Base-by-base conservation (phyloP, 2,113 vertebrate genomes). In the Platycercus adscitus region DNA sequence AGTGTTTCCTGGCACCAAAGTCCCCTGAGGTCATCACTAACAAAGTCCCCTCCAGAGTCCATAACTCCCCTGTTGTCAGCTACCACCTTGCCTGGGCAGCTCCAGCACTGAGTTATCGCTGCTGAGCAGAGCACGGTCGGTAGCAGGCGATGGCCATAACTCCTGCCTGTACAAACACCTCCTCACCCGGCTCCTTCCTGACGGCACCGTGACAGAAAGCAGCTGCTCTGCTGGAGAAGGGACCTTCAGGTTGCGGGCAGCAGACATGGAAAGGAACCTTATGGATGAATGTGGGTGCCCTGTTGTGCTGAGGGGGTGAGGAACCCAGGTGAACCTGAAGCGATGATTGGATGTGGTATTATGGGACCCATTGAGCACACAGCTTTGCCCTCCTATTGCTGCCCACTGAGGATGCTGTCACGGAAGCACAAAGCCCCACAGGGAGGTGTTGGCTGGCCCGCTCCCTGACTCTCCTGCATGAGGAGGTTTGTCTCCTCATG, bases 151-250 rank as follows among this genome's bases (percentile, higher is more conserved):
- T 28, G 69, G 70, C 81, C 2, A 3, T 28, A 56, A 18, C 61
- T 88, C 53, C 66, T 81, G 55, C 69, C 58, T 19, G 5, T 35
- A n/a, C 24, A 78, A 95, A 86, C 86, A 20, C 39, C 87, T 72
- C 76, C 50, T 50, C 8, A 0, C 16, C 64, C 0, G 0, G 41
- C 77, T 86, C 68, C 91, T 46, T 53, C 86, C 43, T 1, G 0
- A 37, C 0, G 0, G 44, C 1, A 2, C 39, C 0, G 0, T 33
- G 80, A 68, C 17, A 7, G n/a, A 71, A 68, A 92, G 39, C 81
- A 96, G 81, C 84, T 86, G 91, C 84, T 95, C 16, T 53, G 23
- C 6, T 1, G 3, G 55, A 35, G 41, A 41, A 80, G 7, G 18
- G 55, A 52, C 37, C 16, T 29, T 44, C 1, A 3, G 39, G 83